A percentile compares a stretch with the other conserved stretches of the same genome.
These are phyloP conservation scores for Pristionchus exspectatus DNA, from an alignment of 2,888 invertebrate species.

Conservation along the genomic window DNA sequence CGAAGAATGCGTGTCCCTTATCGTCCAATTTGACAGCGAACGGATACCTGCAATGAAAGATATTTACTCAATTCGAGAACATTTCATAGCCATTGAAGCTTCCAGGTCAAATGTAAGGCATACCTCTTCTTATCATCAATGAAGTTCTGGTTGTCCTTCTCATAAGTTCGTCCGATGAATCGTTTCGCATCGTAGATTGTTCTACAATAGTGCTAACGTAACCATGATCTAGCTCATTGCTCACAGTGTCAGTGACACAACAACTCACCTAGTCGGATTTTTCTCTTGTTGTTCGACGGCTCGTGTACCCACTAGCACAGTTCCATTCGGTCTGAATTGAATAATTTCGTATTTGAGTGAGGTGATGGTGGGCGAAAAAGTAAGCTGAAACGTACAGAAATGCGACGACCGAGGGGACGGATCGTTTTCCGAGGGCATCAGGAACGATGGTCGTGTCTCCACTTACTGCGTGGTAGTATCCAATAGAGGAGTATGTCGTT, in stretches of 20 bases:
- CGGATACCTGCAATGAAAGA: constrained; percentile 70
- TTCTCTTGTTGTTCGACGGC: constrained; percentile 81
- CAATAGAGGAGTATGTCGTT: constrained; percentile 81
- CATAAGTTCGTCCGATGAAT: constrained; percentile 81
- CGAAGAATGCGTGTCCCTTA: constrained; percentile 74
- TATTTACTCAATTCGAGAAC: not conserved
- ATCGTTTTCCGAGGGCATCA: constrained; percentile 80
- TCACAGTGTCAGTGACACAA: not conserved
- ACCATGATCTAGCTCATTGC: not conserved
- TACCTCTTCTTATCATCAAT: constrained; percentile 58
- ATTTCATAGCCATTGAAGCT: not conserved
- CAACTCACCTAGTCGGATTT: constrained; percentile 77
- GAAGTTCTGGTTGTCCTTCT: constrained; percentile 75
- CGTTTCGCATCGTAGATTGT: constrained; percentile 82
- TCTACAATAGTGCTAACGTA: constrained; percentile 64
- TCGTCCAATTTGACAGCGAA: constrained; percentile 73
- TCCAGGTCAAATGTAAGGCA: not conserved
- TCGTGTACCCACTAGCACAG: constrained; percentile 80
- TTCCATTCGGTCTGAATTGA: constrained; percentile 75
- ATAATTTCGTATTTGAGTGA: not conserved
- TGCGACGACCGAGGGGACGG: constrained; percentile 82
- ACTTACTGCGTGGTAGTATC: constrained; percentile 81
- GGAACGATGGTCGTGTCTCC: constrained; percentile 80
- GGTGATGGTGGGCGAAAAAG: not conserved
- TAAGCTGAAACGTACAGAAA: constrained; percentile 77